A percentile compares a stretch with the other conserved stretches of the same genome.
Evolutionary conservation across 2,113 vertebrate genomes (phyloP).

Genomic region (Otis tarda): DNA sequence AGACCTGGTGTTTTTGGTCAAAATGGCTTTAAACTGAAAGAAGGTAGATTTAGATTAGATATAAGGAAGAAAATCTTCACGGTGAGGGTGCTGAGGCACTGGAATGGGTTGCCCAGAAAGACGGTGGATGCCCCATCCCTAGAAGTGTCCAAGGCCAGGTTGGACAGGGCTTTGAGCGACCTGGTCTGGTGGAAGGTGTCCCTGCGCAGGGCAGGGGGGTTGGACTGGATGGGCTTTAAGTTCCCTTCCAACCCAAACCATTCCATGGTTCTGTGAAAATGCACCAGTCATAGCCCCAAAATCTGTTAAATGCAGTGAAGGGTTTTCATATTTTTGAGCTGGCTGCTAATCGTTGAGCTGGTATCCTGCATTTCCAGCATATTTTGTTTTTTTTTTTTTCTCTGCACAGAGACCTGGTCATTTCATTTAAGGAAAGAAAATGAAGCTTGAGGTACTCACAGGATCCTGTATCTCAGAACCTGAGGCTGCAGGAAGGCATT

Average conservation of each 20-base stretch:
- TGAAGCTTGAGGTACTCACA: background rate
- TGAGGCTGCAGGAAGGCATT: background rate
- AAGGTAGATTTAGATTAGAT: no score
- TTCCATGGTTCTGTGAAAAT: background rate
- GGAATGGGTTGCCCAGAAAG: no score
- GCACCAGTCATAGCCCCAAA: background rate
- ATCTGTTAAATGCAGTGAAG: background rate
- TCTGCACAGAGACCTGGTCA: background rate
- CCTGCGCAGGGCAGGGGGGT: no score
- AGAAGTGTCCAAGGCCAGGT: no score
- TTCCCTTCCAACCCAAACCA: no score
- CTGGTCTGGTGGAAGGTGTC: no score
- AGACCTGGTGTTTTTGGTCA: background rate
- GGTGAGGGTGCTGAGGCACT: no score
- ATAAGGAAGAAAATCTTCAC: no score
- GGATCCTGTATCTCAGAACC: background rate
- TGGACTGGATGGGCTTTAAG: no score
- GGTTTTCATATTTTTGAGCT: background rate
- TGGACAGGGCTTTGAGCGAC: no score
- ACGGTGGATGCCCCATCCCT: no score
- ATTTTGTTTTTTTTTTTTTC: background rate
- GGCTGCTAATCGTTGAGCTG: background rate
- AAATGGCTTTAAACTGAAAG: background rate
- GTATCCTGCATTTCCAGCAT: background rate
- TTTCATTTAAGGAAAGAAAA: background rate